A percentile compares a stretch with the other conserved stretches of the same genome.
Conservation (phyloP, 2,113 vertebrate genomes). For the Strix uralensis region DNA sequence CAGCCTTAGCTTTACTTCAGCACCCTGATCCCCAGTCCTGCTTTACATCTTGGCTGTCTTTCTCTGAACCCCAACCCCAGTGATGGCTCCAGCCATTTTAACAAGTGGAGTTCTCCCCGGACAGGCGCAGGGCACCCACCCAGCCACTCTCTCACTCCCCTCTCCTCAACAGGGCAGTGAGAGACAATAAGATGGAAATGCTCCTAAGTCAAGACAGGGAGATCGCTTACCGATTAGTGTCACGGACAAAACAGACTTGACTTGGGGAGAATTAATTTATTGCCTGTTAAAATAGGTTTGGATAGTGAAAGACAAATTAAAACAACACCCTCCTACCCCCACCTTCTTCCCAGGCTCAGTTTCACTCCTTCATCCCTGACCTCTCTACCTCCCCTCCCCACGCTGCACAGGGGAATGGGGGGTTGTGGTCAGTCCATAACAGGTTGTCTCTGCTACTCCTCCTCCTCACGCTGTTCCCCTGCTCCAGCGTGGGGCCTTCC, state of each 20-base stretch:
- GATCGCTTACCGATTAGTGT: background rate
- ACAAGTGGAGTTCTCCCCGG: background rate
- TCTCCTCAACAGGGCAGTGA: background rate
- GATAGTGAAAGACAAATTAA: background rate
- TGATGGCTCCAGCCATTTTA: background rate
- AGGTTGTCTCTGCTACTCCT: background rate
- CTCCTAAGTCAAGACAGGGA: background rate
- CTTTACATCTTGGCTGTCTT: background rate
- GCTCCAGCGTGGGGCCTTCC: background rate
- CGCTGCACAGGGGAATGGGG: fast-evolving
- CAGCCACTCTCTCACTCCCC: background rate
- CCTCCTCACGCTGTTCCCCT: background rate
- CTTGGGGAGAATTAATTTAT: background rate
- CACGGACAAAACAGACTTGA: background rate
- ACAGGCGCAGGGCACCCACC: background rate
- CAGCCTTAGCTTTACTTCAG: background rate
- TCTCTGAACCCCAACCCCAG: background rate
- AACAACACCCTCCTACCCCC: background rate
- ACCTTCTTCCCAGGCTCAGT: background rate
- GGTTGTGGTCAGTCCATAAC: background rate
- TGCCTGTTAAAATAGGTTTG: background rate
- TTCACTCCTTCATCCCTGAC: background rate
- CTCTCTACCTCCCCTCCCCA: background rate
- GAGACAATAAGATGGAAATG: background rate
- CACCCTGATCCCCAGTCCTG: background rate